Evolutionary conservation across 2,888 invertebrate genomes (phyloP).

Genomic region (Eupithecia centaureata): DNA sequence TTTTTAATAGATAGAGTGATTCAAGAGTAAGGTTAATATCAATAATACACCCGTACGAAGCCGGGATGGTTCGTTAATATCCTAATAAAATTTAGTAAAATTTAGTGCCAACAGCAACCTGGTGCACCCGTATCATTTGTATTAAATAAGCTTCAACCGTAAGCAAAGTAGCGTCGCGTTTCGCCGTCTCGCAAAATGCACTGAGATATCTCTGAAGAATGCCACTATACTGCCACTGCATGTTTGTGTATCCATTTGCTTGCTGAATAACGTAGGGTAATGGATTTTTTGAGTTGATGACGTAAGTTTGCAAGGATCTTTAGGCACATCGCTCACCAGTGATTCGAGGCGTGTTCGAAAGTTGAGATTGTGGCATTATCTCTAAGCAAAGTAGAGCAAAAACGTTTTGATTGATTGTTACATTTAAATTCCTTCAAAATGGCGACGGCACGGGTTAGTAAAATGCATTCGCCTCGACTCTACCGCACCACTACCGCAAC

Average conservation of each 20-base stretch:
- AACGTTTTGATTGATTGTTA: too few relatives aligned
- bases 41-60: too few relatives aligned
- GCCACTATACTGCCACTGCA: slow-evolving; percentile 52
- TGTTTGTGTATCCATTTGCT: slow-evolving; percentile 75
- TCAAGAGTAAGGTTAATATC: too few relatives aligned
- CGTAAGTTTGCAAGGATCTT: slow-evolving; percentile 31
- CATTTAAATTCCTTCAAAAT: not conserved
- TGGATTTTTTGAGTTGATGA: slow-evolving; percentile 60
- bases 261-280: slow-evolving; percentile 59
- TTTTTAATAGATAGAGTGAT: too few relatives aligned
- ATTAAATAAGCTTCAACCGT: not conserved
- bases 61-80: too few relatives aligned
- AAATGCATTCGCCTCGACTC: not conserved
- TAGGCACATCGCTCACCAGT: not conserved
- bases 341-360: not conserved
- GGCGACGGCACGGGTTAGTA: not conserved
- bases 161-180: slow-evolving; percentile 45
- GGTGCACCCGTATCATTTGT: slow-evolving; percentile 3
- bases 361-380: too few relatives aligned
- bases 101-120: not conserved
- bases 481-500: not conserved
- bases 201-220: slow-evolving; percentile 59
- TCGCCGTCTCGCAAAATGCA: slow-evolving; percentile 66
- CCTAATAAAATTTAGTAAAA: not conserved
- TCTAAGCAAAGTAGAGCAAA: not conserved